phyloP scores from a whole-genome alignment of 2,888 invertebrate genomes.

The Hydraecia micacea region DNA sequence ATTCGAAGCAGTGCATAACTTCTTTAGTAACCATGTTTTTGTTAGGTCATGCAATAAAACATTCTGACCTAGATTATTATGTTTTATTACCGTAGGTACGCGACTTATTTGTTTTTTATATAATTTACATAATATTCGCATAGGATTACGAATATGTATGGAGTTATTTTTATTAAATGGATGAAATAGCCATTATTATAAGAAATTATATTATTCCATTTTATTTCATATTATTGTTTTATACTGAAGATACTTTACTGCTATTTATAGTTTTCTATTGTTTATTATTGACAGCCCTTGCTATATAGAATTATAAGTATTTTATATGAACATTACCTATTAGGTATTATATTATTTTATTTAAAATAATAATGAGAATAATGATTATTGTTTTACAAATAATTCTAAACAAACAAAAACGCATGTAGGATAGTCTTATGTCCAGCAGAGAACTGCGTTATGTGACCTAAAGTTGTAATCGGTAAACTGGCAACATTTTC shows the following conservation, averaged over 20 bases:
- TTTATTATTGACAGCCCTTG: not conserved
- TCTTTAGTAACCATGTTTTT: slow-evolving; percentile 11
- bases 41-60: not conserved
- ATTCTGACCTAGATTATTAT: slow-evolving; percentile 28
- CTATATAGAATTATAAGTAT: not conserved
- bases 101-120: not conserved
- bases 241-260: no score
- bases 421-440: not conserved
- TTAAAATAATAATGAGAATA: not conserved
- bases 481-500: not conserved
- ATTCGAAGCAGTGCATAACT: not conserved
- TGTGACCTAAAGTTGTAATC: not conserved
- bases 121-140: not conserved
- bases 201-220: not conserved
- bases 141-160: not conserved
- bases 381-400: not conserved
- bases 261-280: not conserved
- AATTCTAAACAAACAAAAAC: not conserved
- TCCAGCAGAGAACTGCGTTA: not conserved
- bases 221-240: no score
- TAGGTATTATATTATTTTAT: not conserved
- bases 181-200: not conserved
- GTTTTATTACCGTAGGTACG: slow-evolving; percentile 18
- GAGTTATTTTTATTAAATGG: not conserved
- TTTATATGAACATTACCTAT: not conserved